Conservation (phyloP, 2,113 vertebrate genomes). For the Synchiropus splendidus region DNA sequence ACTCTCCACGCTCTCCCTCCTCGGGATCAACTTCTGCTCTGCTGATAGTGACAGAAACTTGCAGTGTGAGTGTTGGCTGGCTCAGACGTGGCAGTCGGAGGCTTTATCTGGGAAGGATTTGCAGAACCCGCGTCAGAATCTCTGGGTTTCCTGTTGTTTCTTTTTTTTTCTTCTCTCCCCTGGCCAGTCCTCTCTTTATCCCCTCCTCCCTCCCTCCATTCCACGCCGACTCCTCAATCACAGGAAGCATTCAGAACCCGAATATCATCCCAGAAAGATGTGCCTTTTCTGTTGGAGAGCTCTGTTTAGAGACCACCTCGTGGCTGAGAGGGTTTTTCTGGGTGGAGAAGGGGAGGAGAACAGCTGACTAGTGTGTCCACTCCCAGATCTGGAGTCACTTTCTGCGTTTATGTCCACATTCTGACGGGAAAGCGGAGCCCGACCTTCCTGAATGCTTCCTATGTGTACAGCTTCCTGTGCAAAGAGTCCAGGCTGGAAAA, state of each 20-base stretch:
- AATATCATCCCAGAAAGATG: constrained; percentile 10
- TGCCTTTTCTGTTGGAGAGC: no score
- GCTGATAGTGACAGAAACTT: constrained; percentile 9
- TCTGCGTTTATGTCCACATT: constrained; percentile 29
- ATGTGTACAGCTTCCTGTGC: constrained; percentile 73
- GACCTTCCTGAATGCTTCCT: constrained; percentile 69
- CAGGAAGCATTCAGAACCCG: constrained; percentile 22
- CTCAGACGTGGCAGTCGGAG: constrained; percentile 21
- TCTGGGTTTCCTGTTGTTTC: constrained; percentile 56
- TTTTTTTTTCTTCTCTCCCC: constrained; percentile 43
- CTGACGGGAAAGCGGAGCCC: constrained; percentile 61
- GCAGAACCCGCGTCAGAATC: constrained; percentile 52
- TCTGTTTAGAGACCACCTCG: no score
- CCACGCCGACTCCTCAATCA: constrained; percentile 49
- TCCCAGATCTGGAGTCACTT: constrained; percentile 33
- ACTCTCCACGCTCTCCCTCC: constrained; percentile 34
- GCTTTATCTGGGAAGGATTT: constrained; percentile 43
- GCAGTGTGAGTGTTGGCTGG: not conserved
- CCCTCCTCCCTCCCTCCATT: constrained; percentile 64
- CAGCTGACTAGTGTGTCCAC: constrained; percentile 55
- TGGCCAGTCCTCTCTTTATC: constrained; percentile 42
- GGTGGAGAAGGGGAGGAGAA: constrained; percentile 44
- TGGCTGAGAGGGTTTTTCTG: no score
- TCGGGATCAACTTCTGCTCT: constrained; percentile 16
- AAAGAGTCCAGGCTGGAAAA: constrained; percentile 66